Evolutionary conservation across 92 coral and sea anemone genomes (phyloP).

Genomic region (Metridium senile): DNA sequence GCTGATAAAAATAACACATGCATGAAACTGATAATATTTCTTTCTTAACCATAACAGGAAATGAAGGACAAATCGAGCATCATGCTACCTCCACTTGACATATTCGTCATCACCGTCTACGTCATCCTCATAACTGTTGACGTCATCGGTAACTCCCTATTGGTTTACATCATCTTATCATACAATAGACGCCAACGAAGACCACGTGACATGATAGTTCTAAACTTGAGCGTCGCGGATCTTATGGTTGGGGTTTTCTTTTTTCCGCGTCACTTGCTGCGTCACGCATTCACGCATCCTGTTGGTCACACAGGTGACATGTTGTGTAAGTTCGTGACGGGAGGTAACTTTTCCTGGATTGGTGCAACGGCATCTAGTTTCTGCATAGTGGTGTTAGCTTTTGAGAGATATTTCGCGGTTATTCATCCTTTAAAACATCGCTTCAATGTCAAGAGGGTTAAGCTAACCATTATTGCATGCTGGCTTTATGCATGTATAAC

Average conservation of each 20-base stretch:
- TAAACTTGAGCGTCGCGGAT: no score
- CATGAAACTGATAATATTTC: no score
- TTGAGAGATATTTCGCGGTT: constrained; percentile 45
- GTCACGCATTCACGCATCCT: constrained; percentile 31
- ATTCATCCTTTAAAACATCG: constrained; percentile 42
- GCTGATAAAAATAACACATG: no score
- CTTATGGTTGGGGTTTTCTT: no score
- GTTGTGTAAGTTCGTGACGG: no score
- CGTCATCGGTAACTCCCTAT: constrained; percentile 20
- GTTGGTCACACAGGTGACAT: no score
- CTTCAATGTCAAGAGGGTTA: constrained; percentile 38
- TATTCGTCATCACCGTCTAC: constrained; percentile 13
- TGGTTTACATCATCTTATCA: constrained; percentile 18
- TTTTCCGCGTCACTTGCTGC: constrained; percentile 36
- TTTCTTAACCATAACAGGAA: no score
- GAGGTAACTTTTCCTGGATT: constrained; percentile 20
- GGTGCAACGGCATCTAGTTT: constrained; percentile 52
- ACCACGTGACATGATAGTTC: no score
- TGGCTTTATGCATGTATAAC: constrained; percentile 36
- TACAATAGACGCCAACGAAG: no score
- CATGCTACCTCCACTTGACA: constrained; percentile 12
- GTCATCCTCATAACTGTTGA: constrained; percentile 11
- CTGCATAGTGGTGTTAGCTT: no score
- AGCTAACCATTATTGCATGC: constrained; percentile 28
- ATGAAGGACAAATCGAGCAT: not conserved